These are phyloP conservation scores for Brienomyrus longianalis DNA, from an alignment of 2,113 vertebrate genomes.

Conservation along the genomic window DNA sequence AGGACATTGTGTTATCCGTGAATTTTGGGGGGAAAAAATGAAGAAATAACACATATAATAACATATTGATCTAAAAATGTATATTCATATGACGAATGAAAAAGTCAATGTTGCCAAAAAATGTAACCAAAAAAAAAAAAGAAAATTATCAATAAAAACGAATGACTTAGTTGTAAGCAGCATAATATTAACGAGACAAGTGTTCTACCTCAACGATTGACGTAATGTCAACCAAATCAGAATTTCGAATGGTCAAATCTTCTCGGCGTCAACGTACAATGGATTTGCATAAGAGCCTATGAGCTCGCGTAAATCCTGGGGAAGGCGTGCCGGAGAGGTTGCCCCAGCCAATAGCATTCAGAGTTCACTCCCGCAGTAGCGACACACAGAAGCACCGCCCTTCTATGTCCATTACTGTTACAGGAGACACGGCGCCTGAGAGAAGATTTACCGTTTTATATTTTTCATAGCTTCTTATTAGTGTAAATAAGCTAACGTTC, in stretches of 20 bases:
- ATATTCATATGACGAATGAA: background rate
- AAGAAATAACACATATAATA: background rate
- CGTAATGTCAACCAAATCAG: slow-evolving; percentile 40
- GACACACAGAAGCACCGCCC: slow-evolving; percentile 46
- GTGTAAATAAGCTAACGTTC: slow-evolving; percentile 49
- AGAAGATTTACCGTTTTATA: slow-evolving; percentile 48
- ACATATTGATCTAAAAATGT: background rate
- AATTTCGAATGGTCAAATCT: slow-evolving; percentile 27
- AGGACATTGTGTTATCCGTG: background rate
- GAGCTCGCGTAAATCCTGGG: background rate
- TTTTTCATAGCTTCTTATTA: slow-evolving; percentile 34
- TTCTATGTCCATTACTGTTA: slow-evolving; percentile 61
- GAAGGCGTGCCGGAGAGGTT: slow-evolving; percentile 17
- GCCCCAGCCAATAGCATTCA: slow-evolving; percentile 43
- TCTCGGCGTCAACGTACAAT: slow-evolving; percentile 26
- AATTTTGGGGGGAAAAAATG: background rate
- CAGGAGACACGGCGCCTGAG: slow-evolving; percentile 50
- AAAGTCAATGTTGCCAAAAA: background rate
- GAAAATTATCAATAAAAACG: background rate
- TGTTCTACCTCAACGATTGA: slow-evolving; percentile 31
- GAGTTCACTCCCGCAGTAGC: slow-evolving; percentile 54
- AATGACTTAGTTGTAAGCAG: background rate
- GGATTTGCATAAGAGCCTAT: slow-evolving; percentile 40
- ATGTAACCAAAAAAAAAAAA: background rate
- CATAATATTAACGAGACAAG: background rate